Evolutionary conservation across 1,140 invertebrate genomes (phyloP).

Genomic region (Bemisia tabaci): DNA sequence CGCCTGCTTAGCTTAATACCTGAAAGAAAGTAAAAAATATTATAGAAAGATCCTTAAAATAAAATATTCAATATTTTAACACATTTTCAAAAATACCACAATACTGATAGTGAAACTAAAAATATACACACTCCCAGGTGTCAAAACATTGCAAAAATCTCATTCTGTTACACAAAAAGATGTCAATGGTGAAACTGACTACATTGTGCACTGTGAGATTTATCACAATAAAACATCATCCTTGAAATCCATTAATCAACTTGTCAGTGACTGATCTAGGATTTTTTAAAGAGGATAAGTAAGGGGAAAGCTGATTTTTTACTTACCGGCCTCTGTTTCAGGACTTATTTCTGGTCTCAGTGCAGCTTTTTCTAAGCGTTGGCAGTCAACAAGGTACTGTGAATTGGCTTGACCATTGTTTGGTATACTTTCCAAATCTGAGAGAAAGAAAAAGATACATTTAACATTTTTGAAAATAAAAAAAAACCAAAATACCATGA

Average conservation of each 20-base stretch:
- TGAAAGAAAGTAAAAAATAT: slow-evolving; percentile 21
- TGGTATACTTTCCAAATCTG: slow-evolving; percentile 72
- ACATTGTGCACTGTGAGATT: too few relatives aligned
- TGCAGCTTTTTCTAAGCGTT: slow-evolving; percentile 56
- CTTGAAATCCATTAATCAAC: too few relatives aligned
- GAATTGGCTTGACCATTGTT: slow-evolving; percentile 41
- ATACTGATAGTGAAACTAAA: background rate
- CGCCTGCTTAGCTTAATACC: slow-evolving; percentile 36
- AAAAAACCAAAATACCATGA: too few relatives aligned
- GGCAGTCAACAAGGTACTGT: slow-evolving; percentile 42
- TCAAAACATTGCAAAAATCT: too few relatives aligned
- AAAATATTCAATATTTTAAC: slow-evolving; percentile 4
- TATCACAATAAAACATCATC: too few relatives aligned
- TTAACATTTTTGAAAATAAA: background rate
- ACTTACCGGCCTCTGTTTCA: slow-evolving; percentile 49
- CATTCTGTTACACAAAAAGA: too few relatives aligned
- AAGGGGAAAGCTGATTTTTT: too few relatives aligned
- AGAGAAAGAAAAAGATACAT: slow-evolving; percentile 17
- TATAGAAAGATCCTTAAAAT: slow-evolving; percentile 6
- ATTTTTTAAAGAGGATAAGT: too few relatives aligned
- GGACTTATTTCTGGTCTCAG: slow-evolving; percentile 49
- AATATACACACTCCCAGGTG: too few relatives aligned
- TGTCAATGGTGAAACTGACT: too few relatives aligned
- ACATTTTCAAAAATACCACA: slow-evolving; percentile 21
- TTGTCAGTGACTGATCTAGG: too few relatives aligned